These are phyloP conservation scores for Oligia latruncula DNA, from an alignment of 2,888 invertebrate species.

Conservation along the genomic window DNA sequence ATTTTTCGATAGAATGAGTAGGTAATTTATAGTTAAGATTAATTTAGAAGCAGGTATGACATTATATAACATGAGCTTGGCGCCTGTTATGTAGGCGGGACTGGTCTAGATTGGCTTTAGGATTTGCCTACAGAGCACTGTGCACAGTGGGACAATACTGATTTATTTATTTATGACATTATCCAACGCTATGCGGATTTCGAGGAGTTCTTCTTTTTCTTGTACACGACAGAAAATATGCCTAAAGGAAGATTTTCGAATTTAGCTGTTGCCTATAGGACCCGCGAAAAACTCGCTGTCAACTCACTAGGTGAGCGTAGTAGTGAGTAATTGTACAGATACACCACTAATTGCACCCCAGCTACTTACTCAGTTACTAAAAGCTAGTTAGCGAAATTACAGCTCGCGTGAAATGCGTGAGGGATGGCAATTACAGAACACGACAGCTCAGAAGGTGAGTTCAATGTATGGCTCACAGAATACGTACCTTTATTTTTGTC, in stretches of 20 bases:
- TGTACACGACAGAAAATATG: background rate
- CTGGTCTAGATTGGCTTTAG: background rate
- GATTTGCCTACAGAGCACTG: background rate
- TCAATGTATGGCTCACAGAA: background rate
- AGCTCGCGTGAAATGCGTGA: background rate
- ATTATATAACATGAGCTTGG: background rate
- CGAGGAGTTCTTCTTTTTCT: background rate
- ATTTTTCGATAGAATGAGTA: background rate
- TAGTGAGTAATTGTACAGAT: background rate
- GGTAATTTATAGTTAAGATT: background rate
- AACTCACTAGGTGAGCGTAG: background rate
- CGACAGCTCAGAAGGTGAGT: background rate
- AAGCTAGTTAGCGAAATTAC: constrained; percentile 17
- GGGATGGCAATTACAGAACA: background rate
- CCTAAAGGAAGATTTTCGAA: background rate
- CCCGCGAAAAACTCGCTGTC: background rate
- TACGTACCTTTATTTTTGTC: background rate
- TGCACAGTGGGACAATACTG: background rate
- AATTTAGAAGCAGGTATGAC: background rate
- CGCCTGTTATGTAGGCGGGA: background rate
- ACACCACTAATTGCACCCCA: background rate
- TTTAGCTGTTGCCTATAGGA: background rate
- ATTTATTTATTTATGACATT: background rate
- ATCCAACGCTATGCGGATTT: background rate
- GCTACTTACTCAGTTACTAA: background rate